Conservation (phyloP, 2,888 invertebrate species). For the Caenorhabditis sp. region DNA sequence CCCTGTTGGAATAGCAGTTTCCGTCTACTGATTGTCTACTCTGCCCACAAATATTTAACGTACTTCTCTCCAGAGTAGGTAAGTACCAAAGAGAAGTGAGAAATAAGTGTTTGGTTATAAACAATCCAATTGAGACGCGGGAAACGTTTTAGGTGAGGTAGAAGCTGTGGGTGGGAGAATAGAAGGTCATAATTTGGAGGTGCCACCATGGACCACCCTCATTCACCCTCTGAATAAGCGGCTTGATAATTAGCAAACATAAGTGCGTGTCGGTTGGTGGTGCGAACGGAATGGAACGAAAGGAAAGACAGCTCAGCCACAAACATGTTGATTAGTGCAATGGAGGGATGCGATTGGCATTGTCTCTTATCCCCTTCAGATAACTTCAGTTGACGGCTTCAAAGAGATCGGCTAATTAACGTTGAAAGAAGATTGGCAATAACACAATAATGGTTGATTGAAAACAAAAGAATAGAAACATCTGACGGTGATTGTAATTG, state of each 20-base stretch:
- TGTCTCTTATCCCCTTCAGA: slow-evolving; percentile 11
- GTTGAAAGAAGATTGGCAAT: slow-evolving; percentile 22
- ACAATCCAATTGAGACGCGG: slow-evolving; percentile 7
- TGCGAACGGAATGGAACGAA: slow-evolving; percentile 5
- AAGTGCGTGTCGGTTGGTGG: slow-evolving; percentile 30
- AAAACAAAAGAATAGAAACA: too few relatives aligned
- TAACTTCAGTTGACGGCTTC: slow-evolving; percentile 35
- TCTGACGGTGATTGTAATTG: too few relatives aligned
- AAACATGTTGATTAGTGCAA: slow-evolving; percentile 53
- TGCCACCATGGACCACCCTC: slow-evolving; percentile 33
- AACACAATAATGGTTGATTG: slow-evolving; percentile 42
- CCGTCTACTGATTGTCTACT: neutral
- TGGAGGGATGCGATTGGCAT: slow-evolving; percentile 17
- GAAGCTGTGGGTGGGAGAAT: slow-evolving; percentile 21
- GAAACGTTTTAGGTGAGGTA: slow-evolving; percentile 9
- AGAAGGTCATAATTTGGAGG: slow-evolving; percentile 42
- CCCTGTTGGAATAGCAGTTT: neutral
- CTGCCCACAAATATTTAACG: neutral
- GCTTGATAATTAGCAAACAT: slow-evolving; percentile 62
- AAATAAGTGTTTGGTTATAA: neutral
- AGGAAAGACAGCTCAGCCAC: slow-evolving; percentile 12
- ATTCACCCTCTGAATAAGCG: slow-evolving; percentile 39
- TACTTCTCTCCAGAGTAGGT: neutral
- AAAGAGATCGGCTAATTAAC: slow-evolving; percentile 40
- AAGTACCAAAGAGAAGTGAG: neutral